Evolutionary conservation across 2,888 invertebrate species (phyloP).

Genomic region (Cheilosia pagana): DNA sequence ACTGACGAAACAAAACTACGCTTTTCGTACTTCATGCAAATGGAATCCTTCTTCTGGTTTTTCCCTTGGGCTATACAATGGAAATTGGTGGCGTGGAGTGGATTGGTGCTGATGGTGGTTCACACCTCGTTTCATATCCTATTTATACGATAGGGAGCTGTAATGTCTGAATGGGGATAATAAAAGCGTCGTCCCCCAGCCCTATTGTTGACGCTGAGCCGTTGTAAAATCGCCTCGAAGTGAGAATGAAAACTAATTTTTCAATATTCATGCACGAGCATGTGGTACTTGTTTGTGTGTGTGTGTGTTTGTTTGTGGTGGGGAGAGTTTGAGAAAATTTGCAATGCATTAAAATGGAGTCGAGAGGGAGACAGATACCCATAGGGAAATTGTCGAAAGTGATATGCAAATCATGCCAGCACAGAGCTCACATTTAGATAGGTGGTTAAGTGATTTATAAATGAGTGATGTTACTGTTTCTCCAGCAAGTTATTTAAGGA

Average conservation of each 20-base stretch:
- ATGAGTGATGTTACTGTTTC: constrained; percentile 27
- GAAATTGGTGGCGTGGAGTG: constrained; percentile 29
- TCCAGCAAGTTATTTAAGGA: not conserved
- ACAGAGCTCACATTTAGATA: constrained; percentile 9
- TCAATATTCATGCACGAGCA: constrained; percentile 44
- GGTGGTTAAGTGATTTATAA: constrained; percentile 52
- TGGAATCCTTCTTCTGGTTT: constrained; percentile 42
- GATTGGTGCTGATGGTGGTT: constrained; percentile 13
- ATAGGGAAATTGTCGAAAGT: constrained; percentile 55
- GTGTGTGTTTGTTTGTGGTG: not conserved
- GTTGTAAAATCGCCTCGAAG: constrained; percentile 40
- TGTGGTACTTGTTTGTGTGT: not conserved
- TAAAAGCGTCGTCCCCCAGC: constrained; percentile 30
- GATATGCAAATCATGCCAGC: constrained; percentile 52
- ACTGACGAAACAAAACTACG: constrained; percentile 49
- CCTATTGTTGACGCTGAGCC: constrained; percentile 31
- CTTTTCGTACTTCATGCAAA: constrained; percentile 48
- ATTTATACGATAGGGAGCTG: constrained; percentile 54
- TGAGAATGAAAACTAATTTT: constrained; percentile 69
- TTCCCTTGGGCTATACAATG: constrained; percentile 51
- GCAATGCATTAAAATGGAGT: constrained; percentile 51
- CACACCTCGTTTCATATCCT: constrained; percentile 63
- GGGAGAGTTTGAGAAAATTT: constrained; percentile 33
- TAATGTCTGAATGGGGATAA: constrained; percentile 57
- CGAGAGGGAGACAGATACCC: constrained; percentile 9